Base-by-base conservation (phyloP, 2,797 vertebrate species). In the Chaetodon trifasciatus region DNA sequence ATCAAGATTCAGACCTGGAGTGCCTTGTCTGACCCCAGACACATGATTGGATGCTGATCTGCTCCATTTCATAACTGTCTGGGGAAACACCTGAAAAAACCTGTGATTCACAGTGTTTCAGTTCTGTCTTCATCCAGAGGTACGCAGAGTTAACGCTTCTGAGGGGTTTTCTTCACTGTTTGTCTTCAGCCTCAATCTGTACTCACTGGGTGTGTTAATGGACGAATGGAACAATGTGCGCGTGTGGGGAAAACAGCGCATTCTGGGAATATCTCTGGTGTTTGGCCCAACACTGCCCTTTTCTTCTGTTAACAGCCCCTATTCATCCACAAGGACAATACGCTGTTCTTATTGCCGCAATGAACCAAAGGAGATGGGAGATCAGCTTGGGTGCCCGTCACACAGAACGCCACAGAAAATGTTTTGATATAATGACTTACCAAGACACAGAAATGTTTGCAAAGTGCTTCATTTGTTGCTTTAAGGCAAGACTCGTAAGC, bases 311-410 rank as follows among this genome's bases (percentile, higher is more conserved):
- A 88, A 96, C 93, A 95, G 94, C 83, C 85, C 74, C 91, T 89
- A 95, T 96, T 96, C 93, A 96, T 95, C 84, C 37, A 0, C 78
- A 64, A 88, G 83, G 89, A 96, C 95, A 96, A 95, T 96, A 95
- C 91, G 9, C 79, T 82, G 88, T 92, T 93, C 92, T 95, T 89
- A 90, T 85, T 56, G 78, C 81, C 72, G 79, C 76, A 74, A 82
- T 74, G 71, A 75, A 82, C 76, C 83, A 89, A 90, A 91, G 76
- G 84, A 88, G 77, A 94, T 67, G 52, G 78, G 44, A 82, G 85
- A 88, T 86, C 81, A 62, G 81, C 67, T 68, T 68, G 17, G 67
- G 67, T 70, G 67, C 50, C 79, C 47, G 49, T 70, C 72, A 46
- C 82, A 84, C 77, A 52, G 37, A 74, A 74, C 47, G 5, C 69